Conservation (phyloP, 2,797 vertebrate species). For the Rhinella marina region DNA sequence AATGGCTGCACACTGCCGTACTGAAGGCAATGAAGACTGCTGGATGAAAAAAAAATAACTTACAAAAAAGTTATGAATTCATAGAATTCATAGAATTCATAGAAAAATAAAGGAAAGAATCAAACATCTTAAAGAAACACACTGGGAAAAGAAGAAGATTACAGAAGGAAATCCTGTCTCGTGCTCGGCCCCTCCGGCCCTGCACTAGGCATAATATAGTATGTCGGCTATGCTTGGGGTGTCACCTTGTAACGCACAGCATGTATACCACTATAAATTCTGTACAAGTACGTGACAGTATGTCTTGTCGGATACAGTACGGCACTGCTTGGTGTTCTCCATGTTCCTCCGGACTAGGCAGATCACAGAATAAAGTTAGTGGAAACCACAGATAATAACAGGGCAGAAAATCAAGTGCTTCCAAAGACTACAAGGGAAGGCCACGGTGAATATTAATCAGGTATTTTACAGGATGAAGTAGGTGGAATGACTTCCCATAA, state of each 20-base stretch:
- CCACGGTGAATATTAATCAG: conserved; percentile 4
- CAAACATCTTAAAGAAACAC: background rate
- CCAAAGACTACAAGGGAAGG: conserved; percentile 37
- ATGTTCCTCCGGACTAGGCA: background rate
- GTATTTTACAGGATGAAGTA: background rate
- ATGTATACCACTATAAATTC: background rate
- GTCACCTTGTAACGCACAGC: too few relatives aligned
- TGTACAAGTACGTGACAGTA: background rate
- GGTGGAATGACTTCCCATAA: background rate
- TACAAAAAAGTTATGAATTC: conserved; percentile 16
- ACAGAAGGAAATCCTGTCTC: too few relatives aligned
- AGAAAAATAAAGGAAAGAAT: background rate
- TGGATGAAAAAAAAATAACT: conserved; percentile 6
- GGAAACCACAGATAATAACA: conserved; percentile 30
- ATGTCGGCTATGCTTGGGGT: too few relatives aligned
- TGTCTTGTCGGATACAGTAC: background rate
- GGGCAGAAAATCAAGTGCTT: conserved; percentile 17
- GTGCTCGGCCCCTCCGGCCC: too few relatives aligned
- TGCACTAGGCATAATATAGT: too few relatives aligned
- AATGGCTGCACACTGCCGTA: background rate
- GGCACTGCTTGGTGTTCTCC: background rate
- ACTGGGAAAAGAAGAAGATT: background rate
- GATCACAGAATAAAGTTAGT: background rate
- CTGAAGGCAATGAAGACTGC: background rate
- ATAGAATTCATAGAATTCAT: too few relatives aligned